phyloP scores from a whole-genome alignment of 2,113 vertebrate species.

The Dasyprocta punctata region DNA sequence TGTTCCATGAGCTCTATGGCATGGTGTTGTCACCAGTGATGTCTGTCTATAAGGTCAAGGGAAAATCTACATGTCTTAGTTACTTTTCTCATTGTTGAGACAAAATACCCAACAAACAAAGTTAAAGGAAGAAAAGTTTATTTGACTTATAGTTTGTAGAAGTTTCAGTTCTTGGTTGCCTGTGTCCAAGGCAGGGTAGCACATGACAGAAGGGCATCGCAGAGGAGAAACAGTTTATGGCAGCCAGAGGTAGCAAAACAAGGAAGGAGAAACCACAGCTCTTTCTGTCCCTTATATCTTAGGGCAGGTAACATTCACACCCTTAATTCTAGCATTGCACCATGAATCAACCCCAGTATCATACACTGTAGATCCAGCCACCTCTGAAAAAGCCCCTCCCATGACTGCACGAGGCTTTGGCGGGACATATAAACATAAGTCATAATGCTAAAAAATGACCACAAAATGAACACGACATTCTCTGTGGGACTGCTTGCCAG shows the following conservation, averaged over 20 bases:
- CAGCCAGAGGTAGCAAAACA: neutral
- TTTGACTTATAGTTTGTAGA: neutral
- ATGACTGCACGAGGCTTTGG: neutral
- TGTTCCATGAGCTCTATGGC: neutral
- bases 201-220: neutral
- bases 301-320: neutral
- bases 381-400: neutral
- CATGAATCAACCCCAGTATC: neutral
- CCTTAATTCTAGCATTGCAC: neutral
- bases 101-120: neutral
- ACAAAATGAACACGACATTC: neutral
- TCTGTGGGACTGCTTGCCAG: too few species aligned
- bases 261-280: neutral
- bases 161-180: neutral
- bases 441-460: neutral
- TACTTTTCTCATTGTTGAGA: neutral
- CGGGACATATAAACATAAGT: neutral
- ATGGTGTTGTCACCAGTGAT: neutral
- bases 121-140: neutral
- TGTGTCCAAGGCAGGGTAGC: neutral
- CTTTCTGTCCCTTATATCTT: neutral
- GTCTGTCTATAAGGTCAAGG: neutral
- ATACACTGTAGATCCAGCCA: neutral
- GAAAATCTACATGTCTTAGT: neutral
- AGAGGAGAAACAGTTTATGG: neutral